Percentiles rank a stretch among this genome's conserved stretches.
These are phyloP conservation scores for Cyprinella venusta DNA, from an alignment of 2,797 vertebrate genomes.

Conservation along the genomic window DNA sequence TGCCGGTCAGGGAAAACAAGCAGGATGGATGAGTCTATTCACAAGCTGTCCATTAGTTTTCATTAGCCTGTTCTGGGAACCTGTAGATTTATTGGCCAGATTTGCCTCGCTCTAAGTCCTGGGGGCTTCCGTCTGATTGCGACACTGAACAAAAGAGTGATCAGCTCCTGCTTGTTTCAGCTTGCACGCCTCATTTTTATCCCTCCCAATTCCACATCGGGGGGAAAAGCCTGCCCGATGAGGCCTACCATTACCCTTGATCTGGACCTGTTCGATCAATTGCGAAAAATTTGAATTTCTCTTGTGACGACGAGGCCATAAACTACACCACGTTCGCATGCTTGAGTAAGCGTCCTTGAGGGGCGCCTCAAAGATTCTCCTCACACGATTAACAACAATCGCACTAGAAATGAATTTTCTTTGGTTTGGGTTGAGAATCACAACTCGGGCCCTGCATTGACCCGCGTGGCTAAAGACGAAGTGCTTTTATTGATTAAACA, in stretches of 20 bases:
- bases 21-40: conserved; percentile 75
- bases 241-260: conserved; percentile 44
- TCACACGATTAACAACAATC: background rate
- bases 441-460: conserved; percentile 28
- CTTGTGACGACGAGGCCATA: background rate
- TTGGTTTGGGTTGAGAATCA: conserved; percentile 6
- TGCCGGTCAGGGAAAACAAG: conserved; percentile 69
- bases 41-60: conserved; percentile 80
- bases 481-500: conserved; percentile 67
- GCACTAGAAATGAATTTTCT: conserved; percentile 1
- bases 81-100: conserved; percentile 78
- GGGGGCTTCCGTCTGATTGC: conserved; percentile 77
- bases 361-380: background rate
- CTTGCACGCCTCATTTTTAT: conserved; percentile 73
- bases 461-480: conserved; percentile 47
- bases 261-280: background rate
- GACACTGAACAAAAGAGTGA: conserved; percentile 74
- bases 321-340: background rate
- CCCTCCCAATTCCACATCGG: conserved; percentile 68
- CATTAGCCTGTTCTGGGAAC: conserved; percentile 70
- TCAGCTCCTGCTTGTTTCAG: conserved; percentile 72
- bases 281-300: background rate
- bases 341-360: conserved; percentile 7
- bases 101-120: conserved; percentile 79
- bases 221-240: conserved; percentile 68